phyloP scores from a whole-genome alignment of 2,113 vertebrate species.

The Dendropsophus ebraccatus region DNA sequence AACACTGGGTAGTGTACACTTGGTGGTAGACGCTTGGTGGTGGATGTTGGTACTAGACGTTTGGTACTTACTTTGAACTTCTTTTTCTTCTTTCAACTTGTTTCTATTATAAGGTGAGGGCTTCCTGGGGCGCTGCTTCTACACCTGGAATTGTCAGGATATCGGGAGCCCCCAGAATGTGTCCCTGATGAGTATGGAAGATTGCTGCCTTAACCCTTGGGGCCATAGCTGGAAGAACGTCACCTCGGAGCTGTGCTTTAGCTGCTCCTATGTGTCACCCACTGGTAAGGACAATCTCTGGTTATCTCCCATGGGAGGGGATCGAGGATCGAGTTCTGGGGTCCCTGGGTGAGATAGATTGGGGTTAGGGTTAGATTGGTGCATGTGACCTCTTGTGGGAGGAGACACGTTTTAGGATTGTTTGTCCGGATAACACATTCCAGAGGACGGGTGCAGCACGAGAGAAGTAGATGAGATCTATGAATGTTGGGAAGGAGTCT shows the following conservation, averaged over 20 bases:
- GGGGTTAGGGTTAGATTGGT: too few relatives aligned
- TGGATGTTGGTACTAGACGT: not conserved
- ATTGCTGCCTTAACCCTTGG: conserved; percentile 83
- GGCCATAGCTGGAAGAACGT: conserved; percentile 84
- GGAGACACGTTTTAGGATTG: too few relatives aligned
- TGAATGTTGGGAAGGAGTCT: too few relatives aligned
- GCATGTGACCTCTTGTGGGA: too few relatives aligned
- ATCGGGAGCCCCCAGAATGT: conserved; percentile 68
- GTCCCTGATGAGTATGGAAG: conserved; percentile 76
- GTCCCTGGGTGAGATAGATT: too few relatives aligned
- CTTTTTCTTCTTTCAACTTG: not conserved
- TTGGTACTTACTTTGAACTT: not conserved
- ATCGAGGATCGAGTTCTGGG: too few relatives aligned
- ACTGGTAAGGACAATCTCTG: conserved; percentile 54
- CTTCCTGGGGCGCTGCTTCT: conserved; percentile 77
- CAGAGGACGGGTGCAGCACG: not conserved
- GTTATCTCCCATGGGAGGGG: too few relatives aligned
- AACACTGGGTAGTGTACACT: too few relatives aligned
- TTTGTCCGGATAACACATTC: too few relatives aligned
- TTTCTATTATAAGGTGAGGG: conserved; percentile 61
- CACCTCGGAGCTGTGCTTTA: conserved; percentile 75
- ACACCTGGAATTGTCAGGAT: conserved; percentile 79
- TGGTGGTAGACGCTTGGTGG: not conserved
- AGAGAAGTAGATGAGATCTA: too few relatives aligned
- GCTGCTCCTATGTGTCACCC: conserved; percentile 74